Conservation (phyloP, 2,113 vertebrate genomes). For the Echinops telfairi region DNA sequence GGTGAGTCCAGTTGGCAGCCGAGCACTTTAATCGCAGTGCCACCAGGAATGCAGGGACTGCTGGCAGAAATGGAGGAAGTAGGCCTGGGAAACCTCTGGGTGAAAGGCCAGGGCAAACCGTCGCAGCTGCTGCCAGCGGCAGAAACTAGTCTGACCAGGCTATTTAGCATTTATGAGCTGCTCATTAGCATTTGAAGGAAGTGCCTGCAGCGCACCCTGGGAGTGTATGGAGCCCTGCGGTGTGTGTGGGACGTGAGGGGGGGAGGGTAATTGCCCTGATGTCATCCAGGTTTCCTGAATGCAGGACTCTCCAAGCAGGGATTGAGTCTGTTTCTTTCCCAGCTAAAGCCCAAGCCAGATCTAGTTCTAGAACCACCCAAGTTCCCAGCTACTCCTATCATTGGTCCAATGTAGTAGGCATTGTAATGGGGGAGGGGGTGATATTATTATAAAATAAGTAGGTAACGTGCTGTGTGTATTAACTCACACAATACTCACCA, state of each 20-base stretch:
- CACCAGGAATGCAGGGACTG: not conserved
- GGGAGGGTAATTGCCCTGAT: not conserved
- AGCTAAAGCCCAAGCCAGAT: not conserved
- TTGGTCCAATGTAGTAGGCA: not conserved
- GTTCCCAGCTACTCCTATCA: not conserved
- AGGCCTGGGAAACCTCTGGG: not conserved
- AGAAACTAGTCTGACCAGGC: constrained; percentile 28
- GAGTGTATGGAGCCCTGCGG: not conserved
- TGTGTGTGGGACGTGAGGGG: not conserved
- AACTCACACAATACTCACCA: constrained; percentile 1
- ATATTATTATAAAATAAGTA: too few relatives aligned
- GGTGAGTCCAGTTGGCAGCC: not conserved
- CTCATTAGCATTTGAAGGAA: constrained; percentile 73
- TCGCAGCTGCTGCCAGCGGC: not conserved
- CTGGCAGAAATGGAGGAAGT: not conserved
- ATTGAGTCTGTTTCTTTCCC: not conserved
- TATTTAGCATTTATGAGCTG: constrained; percentile 40
- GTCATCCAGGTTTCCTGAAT: not conserved
- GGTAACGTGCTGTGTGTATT: not conserved
- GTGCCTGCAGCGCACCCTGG: not conserved
- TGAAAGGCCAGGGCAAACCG: not conserved
- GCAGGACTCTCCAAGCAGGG: not conserved
- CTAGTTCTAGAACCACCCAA: not conserved
- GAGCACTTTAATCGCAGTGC: not conserved
- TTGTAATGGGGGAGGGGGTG: not conserved